Evolutionary conservation across 1,140 invertebrate species (phyloP).

Genomic region (Hycleus cichorii): DNA sequence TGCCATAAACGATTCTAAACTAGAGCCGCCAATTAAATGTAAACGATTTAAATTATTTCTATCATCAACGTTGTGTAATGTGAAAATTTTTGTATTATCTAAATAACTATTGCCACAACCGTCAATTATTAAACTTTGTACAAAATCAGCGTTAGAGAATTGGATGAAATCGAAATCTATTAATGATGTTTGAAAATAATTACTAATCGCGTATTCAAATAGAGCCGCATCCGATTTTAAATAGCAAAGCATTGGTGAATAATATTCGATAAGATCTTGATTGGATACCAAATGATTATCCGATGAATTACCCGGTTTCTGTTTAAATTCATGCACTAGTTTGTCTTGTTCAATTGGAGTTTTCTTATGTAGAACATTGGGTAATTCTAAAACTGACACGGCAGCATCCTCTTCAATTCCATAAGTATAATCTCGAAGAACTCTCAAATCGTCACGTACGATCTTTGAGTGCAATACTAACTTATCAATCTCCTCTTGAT

Average conservation of each 20-base stretch:
- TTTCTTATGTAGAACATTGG: slow-evolving; percentile 55
- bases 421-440: slow-evolving; percentile 49
- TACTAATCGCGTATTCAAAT: slow-evolving; percentile 55
- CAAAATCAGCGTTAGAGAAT: slow-evolving; percentile 60
- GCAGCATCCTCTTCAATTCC: slow-evolving; percentile 54
- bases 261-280: slow-evolving; percentile 48
- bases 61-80: slow-evolving; percentile 47
- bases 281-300: no score
- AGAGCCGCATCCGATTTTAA: slow-evolving; percentile 53
- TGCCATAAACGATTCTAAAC: slow-evolving; percentile 54
- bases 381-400: slow-evolving; percentile 51
- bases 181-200: slow-evolving; percentile 46
- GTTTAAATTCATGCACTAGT: slow-evolving; percentile 10
- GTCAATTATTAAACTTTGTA: slow-evolving; percentile 58
- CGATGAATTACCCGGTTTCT: no score
- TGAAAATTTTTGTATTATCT: slow-evolving; percentile 46
- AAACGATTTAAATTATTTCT: slow-evolving; percentile 46
- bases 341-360: slow-evolving; percentile 46
- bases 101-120: slow-evolving; percentile 54
- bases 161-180: slow-evolving; percentile 44
- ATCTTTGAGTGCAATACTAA: slow-evolving; percentile 47
- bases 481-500: slow-evolving; percentile 42
- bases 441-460: slow-evolving; percentile 53
- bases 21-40: slow-evolving; percentile 58
- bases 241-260: slow-evolving; percentile 50